Evolutionary conservation across 37 sponge, comb jelly and placozoan genomes (phyloP).

Genomic region (Agelas oroides): DNA sequence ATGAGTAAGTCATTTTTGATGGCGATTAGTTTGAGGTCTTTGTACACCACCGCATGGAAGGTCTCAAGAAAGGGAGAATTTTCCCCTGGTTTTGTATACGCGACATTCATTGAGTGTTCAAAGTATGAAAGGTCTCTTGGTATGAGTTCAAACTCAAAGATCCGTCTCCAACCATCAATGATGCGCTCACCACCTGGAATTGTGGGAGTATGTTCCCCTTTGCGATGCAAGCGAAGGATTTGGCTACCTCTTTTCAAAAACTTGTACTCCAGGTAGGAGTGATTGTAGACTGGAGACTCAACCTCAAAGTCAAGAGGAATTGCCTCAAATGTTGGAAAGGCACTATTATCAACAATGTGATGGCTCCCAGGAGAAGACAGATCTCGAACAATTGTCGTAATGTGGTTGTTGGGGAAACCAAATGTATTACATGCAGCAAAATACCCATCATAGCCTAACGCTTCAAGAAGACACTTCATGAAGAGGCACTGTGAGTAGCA

Average conservation of each 20-base stretch:
- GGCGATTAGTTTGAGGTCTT: not conserved
- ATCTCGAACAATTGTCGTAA: conserved; percentile 21
- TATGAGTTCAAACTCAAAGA: not conserved
- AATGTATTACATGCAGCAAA: not conserved
- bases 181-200: not conserved
- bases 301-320: conserved; percentile 57
- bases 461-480: conserved; percentile 51
- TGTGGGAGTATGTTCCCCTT: no score
- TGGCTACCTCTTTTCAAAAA: conserved; percentile 7
- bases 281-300: conserved; percentile 48
- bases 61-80: not conserved
- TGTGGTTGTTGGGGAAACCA: conserved; percentile 26
- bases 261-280: conserved; percentile 61
- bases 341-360: conserved; percentile 49
- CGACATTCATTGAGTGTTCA: not conserved
- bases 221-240: no score
- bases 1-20: not conserved
- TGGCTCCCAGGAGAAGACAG: not conserved
- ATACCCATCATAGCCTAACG: conserved; percentile 33
- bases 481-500: conserved; percentile 57
- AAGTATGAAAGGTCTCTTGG: conserved; percentile 7
- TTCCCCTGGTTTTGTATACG: conserved; percentile 4
- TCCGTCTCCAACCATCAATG: not conserved
- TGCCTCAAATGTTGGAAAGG: conserved; percentile 54
- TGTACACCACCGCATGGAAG: not conserved